These are phyloP conservation scores for Elysia chlorotica DNA, from an alignment of 1,140 invertebrate genomes.

Conservation along the genomic window DNA sequence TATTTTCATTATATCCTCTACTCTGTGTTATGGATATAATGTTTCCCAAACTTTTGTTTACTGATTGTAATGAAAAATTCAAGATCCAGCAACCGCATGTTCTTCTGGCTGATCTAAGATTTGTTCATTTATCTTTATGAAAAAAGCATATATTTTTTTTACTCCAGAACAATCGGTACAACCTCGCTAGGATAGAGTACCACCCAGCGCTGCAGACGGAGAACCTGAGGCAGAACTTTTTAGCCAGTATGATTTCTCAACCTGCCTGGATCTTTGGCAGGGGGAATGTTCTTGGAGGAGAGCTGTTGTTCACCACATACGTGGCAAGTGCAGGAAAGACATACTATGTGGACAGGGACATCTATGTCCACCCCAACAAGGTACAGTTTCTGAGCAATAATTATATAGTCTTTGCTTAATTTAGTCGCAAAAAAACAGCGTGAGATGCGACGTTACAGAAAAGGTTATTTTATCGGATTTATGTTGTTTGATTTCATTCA, in stretches of 20 bases:
- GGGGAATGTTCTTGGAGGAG: conserved; percentile 43
- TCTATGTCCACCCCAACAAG: conserved; percentile 45
- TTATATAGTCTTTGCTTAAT: too few species aligned
- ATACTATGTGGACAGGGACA: conserved; percentile 57
- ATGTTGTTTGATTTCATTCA: too few species aligned
- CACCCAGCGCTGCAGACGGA: conserved; percentile 50
- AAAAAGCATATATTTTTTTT: not conserved
- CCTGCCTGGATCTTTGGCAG: conserved; percentile 39
- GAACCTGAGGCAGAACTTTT: conserved; percentile 40
- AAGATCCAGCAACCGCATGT: not conserved
- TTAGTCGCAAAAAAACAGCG: too few species aligned
- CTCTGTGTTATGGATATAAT: not conserved
- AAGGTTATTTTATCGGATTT: too few species aligned
- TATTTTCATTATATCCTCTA: not conserved
- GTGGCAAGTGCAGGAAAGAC: conserved; percentile 23
- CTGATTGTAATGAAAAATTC: not conserved
- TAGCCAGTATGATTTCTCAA: conserved; percentile 35
- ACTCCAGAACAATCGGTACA: conserved; percentile 50
- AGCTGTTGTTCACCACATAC: conserved; percentile 37
- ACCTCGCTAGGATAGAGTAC: conserved; percentile 58
- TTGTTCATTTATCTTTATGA: too few species aligned
- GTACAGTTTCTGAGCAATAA: conserved; percentile 9
- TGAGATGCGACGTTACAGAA: too few species aligned
- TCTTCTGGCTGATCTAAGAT: too few species aligned
- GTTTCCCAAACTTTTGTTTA: not conserved